Evolutionary conservation across 2,113 vertebrate species (phyloP).

Genomic region (Pseudopipra pipra): DNA sequence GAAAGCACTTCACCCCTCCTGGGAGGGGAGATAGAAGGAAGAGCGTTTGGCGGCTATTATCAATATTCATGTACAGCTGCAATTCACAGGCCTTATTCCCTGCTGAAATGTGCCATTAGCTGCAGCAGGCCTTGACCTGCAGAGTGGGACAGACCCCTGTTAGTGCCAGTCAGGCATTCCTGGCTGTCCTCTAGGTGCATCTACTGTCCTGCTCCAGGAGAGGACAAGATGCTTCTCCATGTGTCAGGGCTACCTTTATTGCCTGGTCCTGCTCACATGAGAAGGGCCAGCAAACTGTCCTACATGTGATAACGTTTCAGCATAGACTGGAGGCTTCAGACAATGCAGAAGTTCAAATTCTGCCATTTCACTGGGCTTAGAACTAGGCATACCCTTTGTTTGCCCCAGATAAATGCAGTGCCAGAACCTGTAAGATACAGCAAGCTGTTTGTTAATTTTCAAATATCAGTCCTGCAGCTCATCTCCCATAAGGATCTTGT

Average conservation of each 20-base stretch:
- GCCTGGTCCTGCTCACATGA: not conserved
- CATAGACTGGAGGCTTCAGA: not conserved
- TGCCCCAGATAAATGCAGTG: not conserved
- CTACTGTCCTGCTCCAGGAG: not conserved
- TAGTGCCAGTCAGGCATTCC: not conserved
- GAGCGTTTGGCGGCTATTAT: not conserved
- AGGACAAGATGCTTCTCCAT: not conserved
- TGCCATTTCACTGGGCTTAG: not conserved
- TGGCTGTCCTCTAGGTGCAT: not conserved
- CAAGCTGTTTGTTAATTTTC: not conserved
- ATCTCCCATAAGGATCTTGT: not conserved
- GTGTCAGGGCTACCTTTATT: not conserved
- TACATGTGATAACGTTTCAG: not conserved
- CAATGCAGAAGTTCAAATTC: not conserved
- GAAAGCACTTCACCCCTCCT: slow-evolving; percentile 43
- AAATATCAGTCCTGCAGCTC: not conserved
- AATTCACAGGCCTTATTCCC: not conserved
- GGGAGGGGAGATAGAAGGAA: slow-evolving; percentile 22
- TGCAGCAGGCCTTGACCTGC: not conserved
- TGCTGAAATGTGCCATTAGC: not conserved
- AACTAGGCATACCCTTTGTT: not conserved
- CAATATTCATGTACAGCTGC: slow-evolving; percentile 59
- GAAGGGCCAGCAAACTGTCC: not conserved
- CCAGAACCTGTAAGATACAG: not conserved
- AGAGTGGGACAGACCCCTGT: not conserved